These are phyloP conservation scores for Epizoanthus fatuus DNA, from an alignment of 92 coral and sea anemone species.

Conservation along the genomic window DNA sequence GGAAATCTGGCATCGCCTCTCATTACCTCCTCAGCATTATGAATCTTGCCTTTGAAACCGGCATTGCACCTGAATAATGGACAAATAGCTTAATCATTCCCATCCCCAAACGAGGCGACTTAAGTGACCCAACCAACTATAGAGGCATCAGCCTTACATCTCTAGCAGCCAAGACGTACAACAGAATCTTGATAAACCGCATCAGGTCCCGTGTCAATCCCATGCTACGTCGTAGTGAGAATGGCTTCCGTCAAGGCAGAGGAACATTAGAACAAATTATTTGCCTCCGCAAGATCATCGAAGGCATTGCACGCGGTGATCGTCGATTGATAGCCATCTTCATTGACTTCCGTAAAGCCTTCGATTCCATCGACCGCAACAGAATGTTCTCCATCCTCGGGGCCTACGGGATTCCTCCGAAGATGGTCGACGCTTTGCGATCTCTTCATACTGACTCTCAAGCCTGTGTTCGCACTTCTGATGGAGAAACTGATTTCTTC, in stretches of 20 bases:
- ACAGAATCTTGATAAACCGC: not conserved
- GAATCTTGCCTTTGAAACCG: slow-evolving; percentile 24
- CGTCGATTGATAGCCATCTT: too few species aligned
- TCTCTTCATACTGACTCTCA: not conserved
- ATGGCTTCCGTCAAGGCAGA: slow-evolving; percentile 7
- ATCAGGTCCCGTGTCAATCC: slow-evolving; percentile 16
- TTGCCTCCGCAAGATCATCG: not conserved
- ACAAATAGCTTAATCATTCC: slow-evolving; percentile 16
- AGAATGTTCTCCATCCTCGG: not conserved
- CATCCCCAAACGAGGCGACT: slow-evolving; percentile 24
- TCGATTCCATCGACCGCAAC: too few species aligned
- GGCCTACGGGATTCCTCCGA: not conserved
- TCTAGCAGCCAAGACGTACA: slow-evolving; percentile 10
- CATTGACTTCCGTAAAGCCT: not conserved
- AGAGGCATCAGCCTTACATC: slow-evolving; percentile 16
- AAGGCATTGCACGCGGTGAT: not conserved
- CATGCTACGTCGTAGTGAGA: not conserved
- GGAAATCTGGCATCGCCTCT: slow-evolving; percentile 23
- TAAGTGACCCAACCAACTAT: slow-evolving; percentile 10
- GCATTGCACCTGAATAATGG: slow-evolving; percentile 20
- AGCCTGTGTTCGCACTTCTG: not conserved
- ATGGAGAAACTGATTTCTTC: too few species aligned
- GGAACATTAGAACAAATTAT: slow-evolving; percentile 3
- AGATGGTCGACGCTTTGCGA: not conserved
- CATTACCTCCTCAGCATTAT: slow-evolving; percentile 3